Percentiles rank a stretch among this genome's conserved stretches.
phyloP scores from a whole-genome alignment of 2,797 vertebrate genomes.

The Poeciliopsis paucimaculata region DNA sequence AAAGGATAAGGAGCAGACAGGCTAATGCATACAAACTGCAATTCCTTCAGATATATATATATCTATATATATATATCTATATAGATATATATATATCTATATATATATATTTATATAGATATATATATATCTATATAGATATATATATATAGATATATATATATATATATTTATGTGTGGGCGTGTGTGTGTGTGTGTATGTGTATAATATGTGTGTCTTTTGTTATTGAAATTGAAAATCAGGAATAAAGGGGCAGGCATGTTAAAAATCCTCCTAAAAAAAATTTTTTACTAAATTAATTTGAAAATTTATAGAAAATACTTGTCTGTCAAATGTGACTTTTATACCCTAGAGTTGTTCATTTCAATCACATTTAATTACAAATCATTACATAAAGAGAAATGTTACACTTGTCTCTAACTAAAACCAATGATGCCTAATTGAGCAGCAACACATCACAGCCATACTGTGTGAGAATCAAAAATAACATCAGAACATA shows the following conservation, averaged over 20 bases:
- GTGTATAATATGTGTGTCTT: too few species aligned
- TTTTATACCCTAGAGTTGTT: not conserved
- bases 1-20: too few species aligned
- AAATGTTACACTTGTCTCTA: conserved; percentile 19
- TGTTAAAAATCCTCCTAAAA: not conserved
- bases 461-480: not conserved
- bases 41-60: not conserved
- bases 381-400: not conserved
- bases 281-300: not conserved
- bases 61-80: not conserved
- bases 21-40: not conserved
- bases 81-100: not conserved
- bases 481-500: conserved; percentile 11
- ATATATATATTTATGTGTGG: too few species aligned
- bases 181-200: too few species aligned
- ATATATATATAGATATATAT: not conserved
- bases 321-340: not conserved
- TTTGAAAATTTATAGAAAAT: not conserved
- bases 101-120: not conserved
- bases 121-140: too few species aligned
- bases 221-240: not conserved
- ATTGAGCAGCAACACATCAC: conserved; percentile 12
- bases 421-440: not conserved
- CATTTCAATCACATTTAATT: not conserved
- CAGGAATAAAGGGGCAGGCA: not conserved